These are phyloP conservation scores for Archocentrus centrarchus DNA, from an alignment of 2,113 vertebrate genomes.

Conservation along the genomic window DNA sequence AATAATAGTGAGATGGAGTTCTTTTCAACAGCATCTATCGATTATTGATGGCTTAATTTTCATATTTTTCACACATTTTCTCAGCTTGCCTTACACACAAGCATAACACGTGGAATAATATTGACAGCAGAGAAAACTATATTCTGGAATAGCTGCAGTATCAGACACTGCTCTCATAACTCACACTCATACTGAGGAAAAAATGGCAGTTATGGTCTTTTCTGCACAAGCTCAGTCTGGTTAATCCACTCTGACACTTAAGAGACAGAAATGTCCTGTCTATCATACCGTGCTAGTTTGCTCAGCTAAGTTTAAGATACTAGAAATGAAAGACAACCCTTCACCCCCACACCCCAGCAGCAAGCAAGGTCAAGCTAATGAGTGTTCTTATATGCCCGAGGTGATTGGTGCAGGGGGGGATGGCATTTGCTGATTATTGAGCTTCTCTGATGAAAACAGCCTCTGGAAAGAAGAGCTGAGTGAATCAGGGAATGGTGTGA, in stretches of 20 bases:
- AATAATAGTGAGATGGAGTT: neutral
- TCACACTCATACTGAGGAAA: neutral
- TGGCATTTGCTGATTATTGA: conserved; percentile 50
- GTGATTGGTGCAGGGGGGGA: neutral
- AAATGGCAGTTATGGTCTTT: neutral
- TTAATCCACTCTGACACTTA: neutral
- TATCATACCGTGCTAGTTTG: conserved; percentile 7
- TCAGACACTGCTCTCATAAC: neutral
- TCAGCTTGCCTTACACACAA: neutral
- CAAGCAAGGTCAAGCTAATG: conserved; percentile 60
- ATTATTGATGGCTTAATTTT: neutral
- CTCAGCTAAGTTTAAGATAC: neutral
- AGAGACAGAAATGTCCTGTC: neutral
- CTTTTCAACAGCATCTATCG: neutral
- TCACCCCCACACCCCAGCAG: neutral
- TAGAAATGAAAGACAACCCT: conserved; percentile 13
- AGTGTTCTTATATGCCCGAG: conserved; percentile 35
- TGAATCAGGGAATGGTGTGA: conserved; percentile 26
- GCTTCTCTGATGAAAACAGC: conserved; percentile 57
- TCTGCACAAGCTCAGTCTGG: neutral
- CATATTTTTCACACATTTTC: neutral
- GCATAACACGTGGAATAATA: neutral
- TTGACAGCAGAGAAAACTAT: neutral
- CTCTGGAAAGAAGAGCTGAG: conserved; percentile 32
- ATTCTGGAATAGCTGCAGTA: neutral